Evolutionary conservation across 2,113 vertebrate genomes (phyloP), one percentile per base, ranked within the genome.

Genomic region (Empidonax traillii): DNA sequence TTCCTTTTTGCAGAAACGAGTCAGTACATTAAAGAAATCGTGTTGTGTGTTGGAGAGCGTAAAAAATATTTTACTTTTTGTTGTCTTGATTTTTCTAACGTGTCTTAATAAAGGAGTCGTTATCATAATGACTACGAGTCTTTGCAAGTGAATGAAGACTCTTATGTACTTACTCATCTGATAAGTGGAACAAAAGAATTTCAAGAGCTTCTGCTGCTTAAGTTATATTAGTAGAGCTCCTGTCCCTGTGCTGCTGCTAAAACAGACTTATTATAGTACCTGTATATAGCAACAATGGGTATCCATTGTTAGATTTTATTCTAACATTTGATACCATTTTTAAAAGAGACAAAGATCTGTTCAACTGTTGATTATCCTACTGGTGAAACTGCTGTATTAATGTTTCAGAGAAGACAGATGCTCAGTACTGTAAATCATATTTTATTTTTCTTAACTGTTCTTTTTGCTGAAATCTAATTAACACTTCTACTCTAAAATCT

Each of bases 201-300:
- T 7, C 12, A 72, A 18, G 7, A 15, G 7, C 9, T 91, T 33
- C 43, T 72, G 31, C n/a, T 59, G 25, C 7, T 56, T 74, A 8
- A 46, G 27, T 4, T 71, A 12, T 24, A 16, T 33, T 83, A 47
- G 10, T 31, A 59, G 35, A 27, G 7, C 12, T 79, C 14, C 4
- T n/a, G 15, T 73, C 47, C 65, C 33, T 55, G n/a, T 59, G 65
- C 47, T 87, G 47, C 37, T 75, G 8, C 28, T 35, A 66, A 41
- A 88, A 39, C 31, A 53, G 5, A 6, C 7, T 52, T 79, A 22
- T 12, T 44, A 3, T 35, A 43, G 15, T 53, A 43, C 14, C 27
- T 53, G 10, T 21, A 46, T 71, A 3, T 51, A 58, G 30, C 23
- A 89, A 18, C 0, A 1, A 67, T n/a, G 4, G 2, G 1, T 67